Percentiles rank a stretch among this genome's conserved stretches.
These are phyloP conservation scores for Nesidiocoris tenuis DNA, from an alignment of 2,888 invertebrate species.

Conservation along the genomic window DNA sequence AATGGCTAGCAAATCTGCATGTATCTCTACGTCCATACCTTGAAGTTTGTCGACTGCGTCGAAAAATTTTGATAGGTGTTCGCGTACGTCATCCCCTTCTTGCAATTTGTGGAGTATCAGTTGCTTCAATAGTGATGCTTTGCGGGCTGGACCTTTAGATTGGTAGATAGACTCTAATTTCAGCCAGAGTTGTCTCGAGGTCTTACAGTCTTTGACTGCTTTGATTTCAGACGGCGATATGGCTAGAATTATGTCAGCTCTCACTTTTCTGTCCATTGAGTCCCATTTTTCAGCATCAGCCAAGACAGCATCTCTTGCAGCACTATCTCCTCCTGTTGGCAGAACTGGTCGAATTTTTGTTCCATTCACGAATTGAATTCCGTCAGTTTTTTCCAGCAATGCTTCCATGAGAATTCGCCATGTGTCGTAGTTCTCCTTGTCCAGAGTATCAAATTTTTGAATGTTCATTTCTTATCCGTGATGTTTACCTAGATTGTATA, in stretches of 20 bases:
- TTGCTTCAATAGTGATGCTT: conserved; percentile 18
- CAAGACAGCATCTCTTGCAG: too few relatives aligned
- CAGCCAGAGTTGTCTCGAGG: background rate
- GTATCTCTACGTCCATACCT: background rate
- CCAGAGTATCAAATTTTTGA: too few relatives aligned
- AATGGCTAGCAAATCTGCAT: background rate
- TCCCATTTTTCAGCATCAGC: too few relatives aligned
- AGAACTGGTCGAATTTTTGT: too few relatives aligned
- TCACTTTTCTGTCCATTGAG: conserved; percentile 1
- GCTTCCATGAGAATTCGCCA: too few relatives aligned
- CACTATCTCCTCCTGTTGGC: too few relatives aligned
- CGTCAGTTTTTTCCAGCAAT: too few relatives aligned
- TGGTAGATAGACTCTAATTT: conserved; percentile 8
- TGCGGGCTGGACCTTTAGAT: conserved; percentile 22
- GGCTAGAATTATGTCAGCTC: background rate
- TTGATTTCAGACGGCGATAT: conserved; percentile 18
- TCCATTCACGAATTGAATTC: too few relatives aligned
- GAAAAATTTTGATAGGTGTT: conserved; percentile 4
- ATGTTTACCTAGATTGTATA: too few relatives aligned
- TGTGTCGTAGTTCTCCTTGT: too few relatives aligned
- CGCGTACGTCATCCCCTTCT: conserved; percentile 2
- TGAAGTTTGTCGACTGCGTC: conserved; percentile 1
- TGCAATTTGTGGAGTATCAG: conserved; percentile 3
- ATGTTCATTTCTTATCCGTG: too few relatives aligned
- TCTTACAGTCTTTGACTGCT: background rate